These are phyloP conservation scores for Pedionomus torquatus DNA, from an alignment of 2,113 vertebrate species.

Conservation along the genomic window DNA sequence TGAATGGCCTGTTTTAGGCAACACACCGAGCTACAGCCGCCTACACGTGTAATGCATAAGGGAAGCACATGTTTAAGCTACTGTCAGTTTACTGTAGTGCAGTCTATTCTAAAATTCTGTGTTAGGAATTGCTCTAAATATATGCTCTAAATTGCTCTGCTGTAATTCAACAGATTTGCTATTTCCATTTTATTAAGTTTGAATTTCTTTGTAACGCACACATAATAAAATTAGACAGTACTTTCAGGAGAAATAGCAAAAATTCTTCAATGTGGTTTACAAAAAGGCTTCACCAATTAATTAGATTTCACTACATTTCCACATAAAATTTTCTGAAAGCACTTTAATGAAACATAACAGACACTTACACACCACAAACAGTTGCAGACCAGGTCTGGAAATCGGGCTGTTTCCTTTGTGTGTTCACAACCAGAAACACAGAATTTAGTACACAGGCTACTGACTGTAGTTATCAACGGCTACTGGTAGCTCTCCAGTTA, in stretches of 20 bases:
- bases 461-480: neutral
- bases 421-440: neutral
- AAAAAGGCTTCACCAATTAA: neutral
- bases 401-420: neutral
- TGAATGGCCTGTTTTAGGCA: neutral
- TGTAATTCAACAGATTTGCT: neutral
- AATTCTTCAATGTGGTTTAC: neutral
- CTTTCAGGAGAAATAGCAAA: neutral
- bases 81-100: neutral
- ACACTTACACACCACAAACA: neutral
- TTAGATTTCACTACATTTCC: neutral
- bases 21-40: neutral
- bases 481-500: neutral
- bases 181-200: conserved; percentile 2
- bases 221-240: neutral
- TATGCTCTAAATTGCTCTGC: neutral
- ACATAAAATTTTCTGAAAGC: neutral
- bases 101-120: neutral
- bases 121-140: neutral
- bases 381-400: neutral
- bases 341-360: neutral
- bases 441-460: too few relatives aligned
- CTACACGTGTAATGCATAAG: neutral
- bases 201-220: neutral
- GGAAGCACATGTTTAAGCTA: neutral